Evolutionary conservation across 2,797 vertebrate species (phyloP).

Genomic region (Yasuhikotakia modesta): DNA sequence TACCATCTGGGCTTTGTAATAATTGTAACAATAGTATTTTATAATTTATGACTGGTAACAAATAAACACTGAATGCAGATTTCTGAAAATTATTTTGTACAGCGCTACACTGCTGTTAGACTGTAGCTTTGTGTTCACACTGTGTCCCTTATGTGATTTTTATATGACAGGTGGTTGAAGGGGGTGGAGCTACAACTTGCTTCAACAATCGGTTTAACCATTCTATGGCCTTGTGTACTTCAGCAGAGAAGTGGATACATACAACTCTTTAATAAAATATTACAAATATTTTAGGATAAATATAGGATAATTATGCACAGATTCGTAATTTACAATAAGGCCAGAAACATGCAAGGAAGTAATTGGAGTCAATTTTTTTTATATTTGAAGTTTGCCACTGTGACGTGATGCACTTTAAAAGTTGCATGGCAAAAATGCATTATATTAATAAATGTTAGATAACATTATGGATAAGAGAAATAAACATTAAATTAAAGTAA

Average conservation of each 20-base stretch:
- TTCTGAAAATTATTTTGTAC: background rate
- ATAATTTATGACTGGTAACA: background rate
- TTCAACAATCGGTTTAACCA: background rate
- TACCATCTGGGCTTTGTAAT: background rate
- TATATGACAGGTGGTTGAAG: background rate
- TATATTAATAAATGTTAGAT: background rate
- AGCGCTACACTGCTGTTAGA: background rate
- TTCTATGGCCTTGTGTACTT: background rate
- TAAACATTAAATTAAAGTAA: background rate
- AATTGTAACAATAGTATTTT: background rate
- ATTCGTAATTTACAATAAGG: background rate
- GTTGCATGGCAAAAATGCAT: background rate
- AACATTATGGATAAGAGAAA: background rate
- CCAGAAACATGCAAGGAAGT: background rate
- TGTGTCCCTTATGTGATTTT: constrained; percentile 3
- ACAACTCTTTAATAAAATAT: background rate
- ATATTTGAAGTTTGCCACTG: background rate
- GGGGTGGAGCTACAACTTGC: background rate
- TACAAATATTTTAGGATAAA: background rate
- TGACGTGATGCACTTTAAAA: background rate
- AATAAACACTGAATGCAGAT: background rate
- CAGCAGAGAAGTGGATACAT: background rate
- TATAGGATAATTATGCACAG: background rate
- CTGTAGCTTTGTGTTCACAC: background rate
- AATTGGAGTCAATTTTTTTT: background rate